These are phyloP conservation scores for Xestia xanthographa DNA, from an alignment of 2,888 invertebrate species.

Conservation along the genomic window DNA sequence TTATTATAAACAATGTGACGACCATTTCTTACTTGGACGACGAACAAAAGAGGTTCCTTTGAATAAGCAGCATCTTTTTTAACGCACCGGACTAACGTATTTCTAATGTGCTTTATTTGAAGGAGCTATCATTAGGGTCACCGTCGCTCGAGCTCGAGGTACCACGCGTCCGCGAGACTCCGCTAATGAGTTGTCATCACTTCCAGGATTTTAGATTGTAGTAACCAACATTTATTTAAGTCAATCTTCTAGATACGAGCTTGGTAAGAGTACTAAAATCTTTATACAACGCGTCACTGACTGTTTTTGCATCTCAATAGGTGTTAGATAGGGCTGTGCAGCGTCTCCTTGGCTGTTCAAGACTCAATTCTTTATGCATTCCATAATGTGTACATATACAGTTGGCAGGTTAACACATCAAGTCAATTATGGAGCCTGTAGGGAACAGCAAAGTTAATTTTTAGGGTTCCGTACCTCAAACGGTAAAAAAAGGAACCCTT, in stretches of 20 bases:
- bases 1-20: not conserved
- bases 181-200: slow-evolving; percentile 2
- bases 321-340: too few relatives aligned
- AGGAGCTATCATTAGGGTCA: slow-evolving; percentile 2
- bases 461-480: too few relatives aligned
- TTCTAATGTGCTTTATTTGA: slow-evolving; percentile 18
- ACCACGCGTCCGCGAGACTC: not conserved
- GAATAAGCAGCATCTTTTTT: not conserved
- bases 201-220: not conserved
- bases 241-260: not conserved
- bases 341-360: too few relatives aligned
- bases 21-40: not conserved
- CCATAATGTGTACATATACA: too few relatives aligned
- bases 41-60: not conserved
- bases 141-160: not conserved
- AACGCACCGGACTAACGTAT: slow-evolving; percentile 19
- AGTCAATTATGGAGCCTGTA: too few relatives aligned
- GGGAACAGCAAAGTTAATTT: too few relatives aligned
- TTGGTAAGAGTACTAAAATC: too few relatives aligned
- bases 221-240: not conserved
- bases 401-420: too few relatives aligned
- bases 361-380: too few relatives aligned
- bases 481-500: too few relatives aligned
- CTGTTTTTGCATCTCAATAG: too few relatives aligned
- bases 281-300: too few relatives aligned